phyloP scores from a whole-genome alignment of 2,888 invertebrate species.

The Lasioglossum malachurum region DNA sequence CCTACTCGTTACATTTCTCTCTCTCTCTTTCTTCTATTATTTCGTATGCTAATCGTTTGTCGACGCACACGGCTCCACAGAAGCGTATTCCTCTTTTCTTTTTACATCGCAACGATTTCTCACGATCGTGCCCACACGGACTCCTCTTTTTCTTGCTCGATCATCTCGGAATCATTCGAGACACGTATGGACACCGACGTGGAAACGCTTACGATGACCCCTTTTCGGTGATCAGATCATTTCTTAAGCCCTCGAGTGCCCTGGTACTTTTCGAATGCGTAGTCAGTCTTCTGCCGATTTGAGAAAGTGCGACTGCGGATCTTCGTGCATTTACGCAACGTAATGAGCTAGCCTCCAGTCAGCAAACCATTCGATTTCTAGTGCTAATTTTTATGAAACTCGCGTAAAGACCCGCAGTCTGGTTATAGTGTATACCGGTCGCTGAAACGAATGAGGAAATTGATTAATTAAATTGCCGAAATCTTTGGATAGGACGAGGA shows the following conservation, averaged over 20 bases:
- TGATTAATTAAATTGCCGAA: neutral
- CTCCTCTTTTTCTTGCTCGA: neutral
- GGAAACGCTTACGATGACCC: conserved; percentile 23
- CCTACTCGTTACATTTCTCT: neutral
- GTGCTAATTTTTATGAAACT: neutral
- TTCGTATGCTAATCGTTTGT: conserved; percentile 10
- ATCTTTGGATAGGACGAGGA: neutral
- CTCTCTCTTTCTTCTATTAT: neutral
- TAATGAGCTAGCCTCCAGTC: neutral
- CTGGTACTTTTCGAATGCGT: neutral
- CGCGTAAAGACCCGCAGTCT: neutral
- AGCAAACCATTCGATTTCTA: neutral
- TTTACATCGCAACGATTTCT: conserved; percentile 36
- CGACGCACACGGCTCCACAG: neutral
- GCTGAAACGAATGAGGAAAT: neutral
- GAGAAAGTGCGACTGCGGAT: neutral
- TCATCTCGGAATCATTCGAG: neutral
- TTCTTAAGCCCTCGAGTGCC: neutral
- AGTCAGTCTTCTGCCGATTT: neutral
- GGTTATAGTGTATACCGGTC: neutral
- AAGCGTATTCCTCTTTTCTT: conserved; percentile 22
- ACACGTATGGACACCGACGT: conserved; percentile 5
- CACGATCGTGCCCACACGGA: neutral
- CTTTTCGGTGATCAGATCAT: neutral
- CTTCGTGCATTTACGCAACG: neutral